Evolutionary conservation across 2,888 invertebrate genomes (phyloP), one percentile per base, ranked within the genome.

Genomic region (Hirtodrosophila trivittata): DNA sequence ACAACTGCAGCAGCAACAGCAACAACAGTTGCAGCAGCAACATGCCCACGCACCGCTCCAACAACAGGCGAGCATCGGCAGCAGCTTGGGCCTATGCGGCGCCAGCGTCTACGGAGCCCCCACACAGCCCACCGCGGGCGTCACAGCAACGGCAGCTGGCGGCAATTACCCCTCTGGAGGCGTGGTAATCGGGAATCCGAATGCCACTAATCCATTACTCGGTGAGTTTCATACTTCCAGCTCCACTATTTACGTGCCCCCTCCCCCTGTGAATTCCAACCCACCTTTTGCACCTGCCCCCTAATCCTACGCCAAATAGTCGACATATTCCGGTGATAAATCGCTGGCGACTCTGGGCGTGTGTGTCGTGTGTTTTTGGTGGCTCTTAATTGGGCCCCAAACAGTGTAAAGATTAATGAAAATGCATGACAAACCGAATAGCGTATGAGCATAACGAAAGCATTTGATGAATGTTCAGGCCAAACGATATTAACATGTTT

Each of bases 141-240:
- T 69, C 51, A 32, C 67, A n/a, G 55, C 58, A 2, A 49, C 58
- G 14, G 49, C 64, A 0, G 58, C 59, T 9, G 76, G 71, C 58
- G 46, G 68, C 45, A 84, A 76, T 87, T 84, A 84, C 39, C 84
- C 84, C 5, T 71, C 80, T 12, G 89, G 88, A 25, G 88, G 88
- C 41, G 88, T 89, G 7, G 88, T 88, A 54, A 89, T 88, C 59
- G 88, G 88, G 59, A 88, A 88, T 77, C 88, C 88, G 14, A 88
- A 88, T 83, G 87, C 88, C 43, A 86, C 86, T 59, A 88, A 89
- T 87, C 88, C 89, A 68, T 75, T 88, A 60, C 73, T 88, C 63
- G 88, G 88, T 88, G 56, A 88, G 88, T 88, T 46, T 12, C 12
- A n/a, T 41, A 1, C 10, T 28, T 21, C 26, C 18, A 21, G n/a